Evolutionary conservation across 53 echinoderm and acorn worm species (phyloP).

Genomic region (Holothuria leucospilota): DNA sequence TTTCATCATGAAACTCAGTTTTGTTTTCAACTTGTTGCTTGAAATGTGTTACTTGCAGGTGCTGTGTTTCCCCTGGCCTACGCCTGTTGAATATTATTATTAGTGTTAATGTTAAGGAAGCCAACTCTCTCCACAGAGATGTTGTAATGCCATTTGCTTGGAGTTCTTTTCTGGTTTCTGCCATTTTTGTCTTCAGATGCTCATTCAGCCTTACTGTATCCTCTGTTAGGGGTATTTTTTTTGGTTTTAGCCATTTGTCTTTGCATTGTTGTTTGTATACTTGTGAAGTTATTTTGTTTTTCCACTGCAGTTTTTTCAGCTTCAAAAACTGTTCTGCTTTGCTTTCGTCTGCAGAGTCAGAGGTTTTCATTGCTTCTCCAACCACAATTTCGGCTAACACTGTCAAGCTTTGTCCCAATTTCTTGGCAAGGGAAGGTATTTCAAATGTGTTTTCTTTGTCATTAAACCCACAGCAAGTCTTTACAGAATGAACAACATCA

Average conservation of each 20-base stretch:
- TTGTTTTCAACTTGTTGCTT: constrained; percentile 26
- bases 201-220: too few species aligned
- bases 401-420: constrained; percentile 24
- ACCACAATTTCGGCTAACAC: neutral
- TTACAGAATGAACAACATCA: neutral
- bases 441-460: neutral
- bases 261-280: too few species aligned
- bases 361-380: neutral
- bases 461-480: neutral
- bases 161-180: too few species aligned
- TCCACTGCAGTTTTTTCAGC: too few species aligned
- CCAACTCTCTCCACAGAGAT: constrained; percentile 6
- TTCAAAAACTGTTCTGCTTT: too few species aligned
- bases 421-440: neutral
- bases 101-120: constrained; percentile 36
- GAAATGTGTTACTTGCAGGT: neutral
- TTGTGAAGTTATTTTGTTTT: too few species aligned
- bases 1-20: constrained; percentile 30
- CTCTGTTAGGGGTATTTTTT: too few species aligned
- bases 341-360: too few species aligned
- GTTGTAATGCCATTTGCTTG: neutral
- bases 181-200: neutral
- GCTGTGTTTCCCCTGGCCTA: constrained; percentile 39
- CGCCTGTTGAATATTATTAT: constrained; percentile 40
- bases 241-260: too few species aligned